Percentiles rank a stretch among this genome's conserved stretches.
Conservation (phyloP, 2,888 invertebrate species). For the Apamea anceps region DNA sequence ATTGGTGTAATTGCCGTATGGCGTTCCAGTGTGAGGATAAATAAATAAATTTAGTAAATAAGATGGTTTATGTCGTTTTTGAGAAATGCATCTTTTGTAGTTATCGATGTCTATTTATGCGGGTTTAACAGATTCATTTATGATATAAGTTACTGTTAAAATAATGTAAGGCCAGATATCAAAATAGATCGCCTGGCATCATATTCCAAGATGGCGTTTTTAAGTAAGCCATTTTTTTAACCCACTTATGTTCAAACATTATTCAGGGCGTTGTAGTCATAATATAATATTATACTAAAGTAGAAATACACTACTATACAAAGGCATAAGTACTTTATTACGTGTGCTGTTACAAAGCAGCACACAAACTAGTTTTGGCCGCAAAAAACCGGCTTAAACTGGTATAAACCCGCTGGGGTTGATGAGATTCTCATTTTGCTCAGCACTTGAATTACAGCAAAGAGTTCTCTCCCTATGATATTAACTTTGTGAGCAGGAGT, state of each 20-base stretch:
- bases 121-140: not conserved
- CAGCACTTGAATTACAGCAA: slow-evolving; percentile 73
- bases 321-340: not conserved
- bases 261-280: not conserved
- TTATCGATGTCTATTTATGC: not conserved
- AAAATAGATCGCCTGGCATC: not conserved
- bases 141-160: not conserved
- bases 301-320: not conserved
- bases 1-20: too few species aligned
- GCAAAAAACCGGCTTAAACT: slow-evolving; percentile 67
- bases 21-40: too few species aligned
- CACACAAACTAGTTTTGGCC: slow-evolving; percentile 47
- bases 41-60: slow-evolving; percentile 23
- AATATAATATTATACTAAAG: not conserved
- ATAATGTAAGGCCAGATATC: not conserved
- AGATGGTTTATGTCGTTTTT: slow-evolving; percentile 32
- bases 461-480: slow-evolving; percentile 68
- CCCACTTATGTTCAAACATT: not conserved
- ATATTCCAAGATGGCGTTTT: not conserved
- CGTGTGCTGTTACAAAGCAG: slow-evolving; percentile 24
- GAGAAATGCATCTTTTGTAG: slow-evolving; percentile 7
- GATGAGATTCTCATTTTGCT: slow-evolving; percentile 80
- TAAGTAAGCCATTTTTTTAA: not conserved
- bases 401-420: slow-evolving; percentile 67
- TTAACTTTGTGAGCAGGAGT: slow-evolving; percentile 67